A percentile compares a stretch with the other conserved stretches of the same genome.
phyloP scores from a whole-genome alignment of 2,797 vertebrate genomes.

The Pseudopleuronectes americanus region DNA sequence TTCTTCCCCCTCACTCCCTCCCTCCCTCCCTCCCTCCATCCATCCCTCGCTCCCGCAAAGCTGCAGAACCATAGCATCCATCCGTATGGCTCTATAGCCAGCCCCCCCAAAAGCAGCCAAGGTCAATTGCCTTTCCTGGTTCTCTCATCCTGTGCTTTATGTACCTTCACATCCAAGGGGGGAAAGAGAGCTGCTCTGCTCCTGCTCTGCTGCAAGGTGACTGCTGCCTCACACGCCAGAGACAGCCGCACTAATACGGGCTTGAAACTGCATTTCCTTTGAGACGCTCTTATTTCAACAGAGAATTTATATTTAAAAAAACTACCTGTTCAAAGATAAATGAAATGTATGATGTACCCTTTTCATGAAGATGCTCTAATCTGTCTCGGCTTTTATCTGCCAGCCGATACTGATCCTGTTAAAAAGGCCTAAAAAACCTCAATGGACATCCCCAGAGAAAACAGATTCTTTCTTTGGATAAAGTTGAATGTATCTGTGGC shows the following conservation, averaged over 20 bases:
- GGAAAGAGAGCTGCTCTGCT: conserved; percentile 75
- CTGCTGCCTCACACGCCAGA: conserved; percentile 65
- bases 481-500: not conserved
- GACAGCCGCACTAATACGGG: conserved; percentile 38
- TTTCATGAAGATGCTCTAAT: not conserved
- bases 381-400: not conserved
- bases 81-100: conserved; percentile 66
- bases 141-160: conserved; percentile 84
- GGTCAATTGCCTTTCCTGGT: conserved; percentile 83
- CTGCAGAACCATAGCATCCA: conserved; percentile 68
- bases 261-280: conserved; percentile 26
- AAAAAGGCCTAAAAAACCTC: conserved; percentile 7
- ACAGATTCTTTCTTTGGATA: not conserved
- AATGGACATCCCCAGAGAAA: not conserved
- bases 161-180: conserved; percentile 75
- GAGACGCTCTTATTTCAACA: conserved; percentile 7
- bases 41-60: conserved; percentile 15
- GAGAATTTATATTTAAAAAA: not conserved
- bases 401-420: not conserved
- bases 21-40: not conserved
- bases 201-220: conserved; percentile 84
- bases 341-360: not conserved
- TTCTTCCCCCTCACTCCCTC: conserved; percentile 23
- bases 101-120: conserved; percentile 77
- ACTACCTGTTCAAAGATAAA: not conserved